phyloP scores from a whole-genome alignment of 2,797 vertebrate genomes.

The Prionace glauca region DNA sequence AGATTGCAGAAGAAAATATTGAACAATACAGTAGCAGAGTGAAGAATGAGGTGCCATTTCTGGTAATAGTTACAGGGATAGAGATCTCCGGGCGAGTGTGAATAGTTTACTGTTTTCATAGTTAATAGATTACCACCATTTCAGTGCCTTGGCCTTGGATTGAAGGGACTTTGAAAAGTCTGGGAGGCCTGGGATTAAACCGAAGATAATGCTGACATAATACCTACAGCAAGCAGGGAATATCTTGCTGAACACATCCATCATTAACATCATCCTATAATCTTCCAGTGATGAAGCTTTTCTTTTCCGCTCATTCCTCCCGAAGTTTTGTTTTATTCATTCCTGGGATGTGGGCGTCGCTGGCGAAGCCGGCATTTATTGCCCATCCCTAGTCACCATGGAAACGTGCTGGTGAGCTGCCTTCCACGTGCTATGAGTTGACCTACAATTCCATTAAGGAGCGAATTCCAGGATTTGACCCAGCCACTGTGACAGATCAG shows the following conservation, averaged over 20 bases:
- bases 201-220: background rate
- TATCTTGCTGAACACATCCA: background rate
- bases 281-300: background rate
- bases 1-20: background rate
- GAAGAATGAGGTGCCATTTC: background rate
- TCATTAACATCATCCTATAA: background rate
- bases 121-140: too few relatives aligned
- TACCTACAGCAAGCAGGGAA: background rate
- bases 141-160: too few relatives aligned
- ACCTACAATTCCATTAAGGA: too few relatives aligned
- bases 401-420: too few relatives aligned
- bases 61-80: background rate
- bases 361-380: too few relatives aligned
- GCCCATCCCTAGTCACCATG: too few relatives aligned
- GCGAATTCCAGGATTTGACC: too few relatives aligned
- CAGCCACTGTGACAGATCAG: too few relatives aligned
- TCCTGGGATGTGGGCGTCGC: too few relatives aligned
- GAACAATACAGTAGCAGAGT: background rate
- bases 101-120: background rate
- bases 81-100: background rate
- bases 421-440: too few relatives aligned
- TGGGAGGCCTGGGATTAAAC: background rate
- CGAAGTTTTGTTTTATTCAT: background rate
- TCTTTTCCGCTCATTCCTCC: background rate
- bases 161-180: background rate